Conservation (phyloP, 2,113 vertebrate species). For the Coregonus clupeaformis region DNA sequence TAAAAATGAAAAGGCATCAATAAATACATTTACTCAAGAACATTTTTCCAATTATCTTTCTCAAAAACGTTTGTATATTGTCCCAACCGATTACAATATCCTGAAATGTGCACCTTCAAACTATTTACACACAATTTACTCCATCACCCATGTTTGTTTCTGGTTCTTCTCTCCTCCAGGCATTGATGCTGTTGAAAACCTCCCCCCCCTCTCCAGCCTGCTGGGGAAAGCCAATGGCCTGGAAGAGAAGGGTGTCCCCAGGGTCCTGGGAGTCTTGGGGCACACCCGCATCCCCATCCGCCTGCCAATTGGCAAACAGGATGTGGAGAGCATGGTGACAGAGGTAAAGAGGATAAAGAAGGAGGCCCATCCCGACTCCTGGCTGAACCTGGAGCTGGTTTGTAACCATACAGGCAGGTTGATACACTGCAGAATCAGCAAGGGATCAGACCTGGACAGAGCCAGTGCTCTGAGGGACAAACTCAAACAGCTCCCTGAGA, state of each 20-base stretch:
- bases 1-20: neutral
- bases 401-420: constrained; percentile 62
- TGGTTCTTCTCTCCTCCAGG: constrained; percentile 39
- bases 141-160: neutral
- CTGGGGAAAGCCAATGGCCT: constrained; percentile 22
- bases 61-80: neutral
- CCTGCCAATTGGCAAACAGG: constrained; percentile 54
- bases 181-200: too few species aligned
- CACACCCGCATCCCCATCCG: constrained; percentile 69
- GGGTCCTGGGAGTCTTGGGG: constrained; percentile 69
- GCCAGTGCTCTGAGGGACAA: constrained; percentile 51
- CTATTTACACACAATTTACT: neutral
- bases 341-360: constrained; percentile 58
- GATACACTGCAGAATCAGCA: constrained; percentile 64
- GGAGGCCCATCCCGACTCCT: constrained; percentile 62
- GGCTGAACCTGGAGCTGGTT: constrained; percentile 69
- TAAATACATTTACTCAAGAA: neutral
- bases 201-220: constrained; percentile 35
- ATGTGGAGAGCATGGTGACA: constrained; percentile 42
- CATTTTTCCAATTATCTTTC: neutral
- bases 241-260: constrained; percentile 41
- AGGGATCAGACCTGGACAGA: constrained; percentile 54
- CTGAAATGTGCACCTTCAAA: neutral
- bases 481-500: constrained; percentile 50
- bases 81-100: neutral